Evolutionary conservation across 2,888 invertebrate genomes (phyloP).

Genomic region (Cryptophagus acutangulus): DNA sequence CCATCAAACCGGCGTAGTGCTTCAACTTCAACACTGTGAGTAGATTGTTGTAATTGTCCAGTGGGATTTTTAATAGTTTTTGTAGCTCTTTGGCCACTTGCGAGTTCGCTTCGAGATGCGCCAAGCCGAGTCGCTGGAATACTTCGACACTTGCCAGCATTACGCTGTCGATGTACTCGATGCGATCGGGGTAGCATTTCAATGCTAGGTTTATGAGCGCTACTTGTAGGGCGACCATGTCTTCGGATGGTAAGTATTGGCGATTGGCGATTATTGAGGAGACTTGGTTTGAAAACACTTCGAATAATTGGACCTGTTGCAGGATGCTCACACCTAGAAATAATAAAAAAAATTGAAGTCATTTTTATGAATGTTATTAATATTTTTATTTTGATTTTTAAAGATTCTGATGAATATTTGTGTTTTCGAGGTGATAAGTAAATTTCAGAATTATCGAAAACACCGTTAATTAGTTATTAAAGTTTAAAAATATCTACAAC

Average conservation of each 20-base stretch:
- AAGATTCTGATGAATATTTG: too few species aligned
- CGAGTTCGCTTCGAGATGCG: constrained; percentile 72
- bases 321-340: constrained; percentile 31
- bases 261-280: constrained; percentile 91
- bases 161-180: constrained; percentile 94
- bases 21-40: constrained; percentile 80
- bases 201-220: constrained; percentile 91
- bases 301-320: constrained; percentile 88
- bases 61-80: constrained; percentile 87
- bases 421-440: too few species aligned
- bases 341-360: constrained; percentile 3
- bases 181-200: constrained; percentile 91
- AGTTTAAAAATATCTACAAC: too few species aligned
- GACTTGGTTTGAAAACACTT: constrained; percentile 97
- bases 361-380: too few species aligned
- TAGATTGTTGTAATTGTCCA: constrained; percentile 91
- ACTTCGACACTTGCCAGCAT: constrained; percentile 76
- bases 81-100: constrained; percentile 90
- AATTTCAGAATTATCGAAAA: too few species aligned
- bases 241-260: constrained; percentile 92
- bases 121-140: constrained; percentile 81
- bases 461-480: too few species aligned
- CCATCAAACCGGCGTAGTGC: constrained; percentile 69
- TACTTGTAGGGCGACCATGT: constrained; percentile 92
- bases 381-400: too few species aligned